Percentiles rank a stretch among this genome's conserved stretches.
phyloP scores from a whole-genome alignment of 2,113 vertebrate genomes.

The Mus musculus region GRCm39 chr9:34819001-34819500 shows the following conservation, averaged over 20 bases:
- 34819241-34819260: slow-evolving; percentile 11
- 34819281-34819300: slow-evolving; percentile 38
- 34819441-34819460: not conserved
- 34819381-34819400: not conserved
- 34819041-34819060: slow-evolving; percentile 1
- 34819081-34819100: not conserved
- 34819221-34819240: slow-evolving; percentile 14
- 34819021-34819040: slow-evolving; percentile 21
- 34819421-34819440: not conserved
- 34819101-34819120: slow-evolving; percentile 9
- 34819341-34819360: not conserved
- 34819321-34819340: not conserved
- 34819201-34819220: slow-evolving; percentile 20
- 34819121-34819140: slow-evolving; percentile 35
- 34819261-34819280: slow-evolving; percentile 16
- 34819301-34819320: slow-evolving; percentile 53
- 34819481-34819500: not conserved
- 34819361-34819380: slow-evolving; percentile 1
- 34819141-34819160: not conserved
- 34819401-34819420: not conserved
- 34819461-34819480: not conserved
- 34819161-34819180: slow-evolving; percentile 29
- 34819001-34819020: not conserved
- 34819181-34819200: not conserved
- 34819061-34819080: slow-evolving; percentile 39